A percentile compares a stretch with the other conserved stretches of the same genome.
These are phyloP conservation scores for Byasa hedistus DNA, from an alignment of 2,888 invertebrate genomes.

Conservation along the genomic window DNA sequence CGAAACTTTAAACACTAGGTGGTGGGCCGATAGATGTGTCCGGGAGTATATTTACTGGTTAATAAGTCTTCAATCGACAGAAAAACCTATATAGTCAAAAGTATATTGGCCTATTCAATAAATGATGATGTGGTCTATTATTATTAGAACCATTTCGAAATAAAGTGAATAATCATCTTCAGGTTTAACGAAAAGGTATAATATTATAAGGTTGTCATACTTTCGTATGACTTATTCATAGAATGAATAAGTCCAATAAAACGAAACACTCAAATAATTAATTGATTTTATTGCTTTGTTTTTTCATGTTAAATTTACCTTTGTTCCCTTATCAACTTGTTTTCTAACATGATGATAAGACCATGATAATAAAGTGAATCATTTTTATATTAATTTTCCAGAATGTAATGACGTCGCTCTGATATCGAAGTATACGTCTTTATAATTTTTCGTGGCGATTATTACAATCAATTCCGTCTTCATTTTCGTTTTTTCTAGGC, in stretches of 20 bases:
- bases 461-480: not conserved
- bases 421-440: not conserved
- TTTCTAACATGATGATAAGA: not conserved
- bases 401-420: not conserved
- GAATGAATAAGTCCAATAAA: not conserved
- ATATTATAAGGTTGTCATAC: not conserved
- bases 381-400: not conserved
- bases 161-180: not conserved
- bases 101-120: no score
- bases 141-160: no score
- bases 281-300: constrained; percentile 15
- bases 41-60: no score
- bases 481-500: not conserved
- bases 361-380: not conserved
- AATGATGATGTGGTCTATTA: no score
- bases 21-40: no score
- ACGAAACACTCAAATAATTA: not conserved
- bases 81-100: no score
- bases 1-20: no score
- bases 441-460: not conserved
- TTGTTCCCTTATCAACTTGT: constrained; percentile 19
- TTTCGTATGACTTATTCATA: not conserved
- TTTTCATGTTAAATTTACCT: not conserved
- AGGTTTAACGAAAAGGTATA: not conserved
- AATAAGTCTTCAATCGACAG: no score